phyloP scores from a whole-genome alignment of 2,113 vertebrate species.

The Reinhardtius hippoglossoides region DNA sequence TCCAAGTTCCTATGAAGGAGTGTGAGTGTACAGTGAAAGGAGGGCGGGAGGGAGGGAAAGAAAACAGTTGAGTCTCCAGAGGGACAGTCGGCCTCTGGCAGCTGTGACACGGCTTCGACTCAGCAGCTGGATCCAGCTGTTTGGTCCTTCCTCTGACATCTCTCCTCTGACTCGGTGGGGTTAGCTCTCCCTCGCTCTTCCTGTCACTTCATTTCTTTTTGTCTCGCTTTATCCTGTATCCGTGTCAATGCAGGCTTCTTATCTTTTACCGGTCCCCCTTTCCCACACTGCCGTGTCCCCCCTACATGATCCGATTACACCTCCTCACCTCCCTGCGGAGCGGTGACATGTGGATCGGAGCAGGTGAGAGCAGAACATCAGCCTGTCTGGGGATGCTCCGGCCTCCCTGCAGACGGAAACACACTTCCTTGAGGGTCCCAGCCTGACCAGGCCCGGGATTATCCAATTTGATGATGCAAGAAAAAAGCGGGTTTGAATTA shows the following conservation, averaged over 20 bases:
- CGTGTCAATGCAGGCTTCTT: constrained; percentile 44
- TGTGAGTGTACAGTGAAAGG: constrained; percentile 49
- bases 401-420: constrained; percentile 30
- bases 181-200: constrained; percentile 36
- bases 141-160: constrained; percentile 56
- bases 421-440: constrained; percentile 33
- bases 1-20: constrained; percentile 55
- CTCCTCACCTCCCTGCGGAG: constrained; percentile 55
- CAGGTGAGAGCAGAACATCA: constrained; percentile 72
- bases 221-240: constrained; percentile 38
- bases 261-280: constrained; percentile 52
- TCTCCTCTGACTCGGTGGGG: constrained; percentile 47
- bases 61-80: constrained; percentile 51
- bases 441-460: constrained; percentile 33
- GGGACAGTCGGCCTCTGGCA: constrained; percentile 61
- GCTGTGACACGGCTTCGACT: constrained; percentile 58
- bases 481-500: constrained; percentile 50
- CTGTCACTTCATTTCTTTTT: constrained; percentile 43
- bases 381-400: constrained; percentile 32
- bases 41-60: constrained; percentile 34
- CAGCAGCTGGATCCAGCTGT: constrained; percentile 75
- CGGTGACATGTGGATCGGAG: constrained; percentile 52
- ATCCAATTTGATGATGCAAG: constrained; percentile 53
- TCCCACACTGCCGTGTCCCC: constrained; percentile 64
- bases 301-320: constrained; percentile 53